Evolutionary conservation across 2,113 vertebrate genomes (phyloP).

Genomic region (Ginglymostoma cirratum): DNA sequence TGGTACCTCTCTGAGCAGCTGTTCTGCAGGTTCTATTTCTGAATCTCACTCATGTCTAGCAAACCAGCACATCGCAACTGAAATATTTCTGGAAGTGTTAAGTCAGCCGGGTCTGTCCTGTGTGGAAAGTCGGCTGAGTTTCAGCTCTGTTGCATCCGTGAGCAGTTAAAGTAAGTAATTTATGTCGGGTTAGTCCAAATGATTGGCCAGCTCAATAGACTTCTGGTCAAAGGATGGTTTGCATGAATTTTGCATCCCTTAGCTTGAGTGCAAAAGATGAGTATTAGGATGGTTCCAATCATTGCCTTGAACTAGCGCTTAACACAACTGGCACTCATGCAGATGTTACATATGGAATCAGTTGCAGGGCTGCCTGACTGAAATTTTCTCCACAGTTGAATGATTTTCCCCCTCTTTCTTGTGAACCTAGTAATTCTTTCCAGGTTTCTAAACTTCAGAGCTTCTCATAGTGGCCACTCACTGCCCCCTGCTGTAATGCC

Average conservation of each 20-base stretch:
- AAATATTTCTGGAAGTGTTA: not conserved
- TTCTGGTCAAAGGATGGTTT: not conserved
- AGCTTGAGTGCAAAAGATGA: not conserved
- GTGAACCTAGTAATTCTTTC: not conserved
- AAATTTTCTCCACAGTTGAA: not conserved
- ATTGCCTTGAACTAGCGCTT: not conserved
- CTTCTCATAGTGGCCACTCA: not conserved
- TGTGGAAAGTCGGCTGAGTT: not conserved
- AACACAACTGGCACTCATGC: not conserved
- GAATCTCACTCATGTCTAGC: not conserved
- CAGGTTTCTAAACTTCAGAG: not conserved
- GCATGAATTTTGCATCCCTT: no score
- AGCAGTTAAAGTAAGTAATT: not conserved
- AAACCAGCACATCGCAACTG: not conserved
- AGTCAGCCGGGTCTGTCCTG: not conserved
- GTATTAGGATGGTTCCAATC: not conserved
- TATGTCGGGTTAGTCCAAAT: not conserved
- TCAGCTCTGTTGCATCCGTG: not conserved
- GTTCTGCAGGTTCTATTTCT: conserved; percentile 9
- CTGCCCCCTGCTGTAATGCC: not conserved
- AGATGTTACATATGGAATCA: not conserved
- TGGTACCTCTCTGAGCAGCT: not conserved
- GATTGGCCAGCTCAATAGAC: not conserved
- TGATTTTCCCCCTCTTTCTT: not conserved
- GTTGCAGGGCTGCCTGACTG: not conserved